These are phyloP conservation scores for Tragelaphus scriptus DNA, from an alignment of 2,113 vertebrate species.

Conservation along the genomic window DNA sequence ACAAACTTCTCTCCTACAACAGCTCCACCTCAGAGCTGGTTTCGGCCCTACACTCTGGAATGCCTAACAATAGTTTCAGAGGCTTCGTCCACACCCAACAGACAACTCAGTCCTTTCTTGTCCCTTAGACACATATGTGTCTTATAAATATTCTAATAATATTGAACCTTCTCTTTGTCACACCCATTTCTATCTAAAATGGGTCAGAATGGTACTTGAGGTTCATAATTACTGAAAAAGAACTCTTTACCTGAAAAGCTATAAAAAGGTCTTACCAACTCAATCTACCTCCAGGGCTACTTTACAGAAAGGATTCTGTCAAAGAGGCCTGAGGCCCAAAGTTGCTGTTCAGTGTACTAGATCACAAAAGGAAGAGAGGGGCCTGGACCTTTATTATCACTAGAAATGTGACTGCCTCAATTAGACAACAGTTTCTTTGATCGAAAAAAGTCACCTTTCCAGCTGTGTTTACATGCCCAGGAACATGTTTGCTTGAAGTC, in stretches of 20 bases:
- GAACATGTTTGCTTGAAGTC: neutral
- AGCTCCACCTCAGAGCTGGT: constrained; percentile 37
- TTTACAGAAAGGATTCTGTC: neutral
- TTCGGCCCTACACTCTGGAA: constrained; percentile 48
- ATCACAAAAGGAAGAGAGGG: neutral
- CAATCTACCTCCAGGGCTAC: neutral
- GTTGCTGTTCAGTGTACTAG: neutral
- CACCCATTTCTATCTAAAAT: constrained; percentile 8
- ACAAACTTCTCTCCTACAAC: neutral
- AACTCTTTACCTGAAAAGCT: neutral
- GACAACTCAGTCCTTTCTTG: neutral
- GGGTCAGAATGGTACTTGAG: neutral
- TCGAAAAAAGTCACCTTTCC: neutral
- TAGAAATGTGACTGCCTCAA: constrained; percentile 8
- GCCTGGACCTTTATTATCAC: neutral
- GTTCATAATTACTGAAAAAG: constrained; percentile 1
- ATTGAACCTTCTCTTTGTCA: neutral
- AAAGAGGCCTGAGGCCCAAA: neutral
- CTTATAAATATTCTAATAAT: neutral
- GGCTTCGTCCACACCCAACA: constrained; percentile 30
- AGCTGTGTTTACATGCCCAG: neutral
- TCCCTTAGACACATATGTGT: neutral
- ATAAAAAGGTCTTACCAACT: neutral
- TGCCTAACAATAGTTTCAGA: constrained; percentile 49
- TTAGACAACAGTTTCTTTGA: neutral